Conservation (phyloP, 1,140 invertebrate species). For the Oncopodura yosiiana region DNA sequence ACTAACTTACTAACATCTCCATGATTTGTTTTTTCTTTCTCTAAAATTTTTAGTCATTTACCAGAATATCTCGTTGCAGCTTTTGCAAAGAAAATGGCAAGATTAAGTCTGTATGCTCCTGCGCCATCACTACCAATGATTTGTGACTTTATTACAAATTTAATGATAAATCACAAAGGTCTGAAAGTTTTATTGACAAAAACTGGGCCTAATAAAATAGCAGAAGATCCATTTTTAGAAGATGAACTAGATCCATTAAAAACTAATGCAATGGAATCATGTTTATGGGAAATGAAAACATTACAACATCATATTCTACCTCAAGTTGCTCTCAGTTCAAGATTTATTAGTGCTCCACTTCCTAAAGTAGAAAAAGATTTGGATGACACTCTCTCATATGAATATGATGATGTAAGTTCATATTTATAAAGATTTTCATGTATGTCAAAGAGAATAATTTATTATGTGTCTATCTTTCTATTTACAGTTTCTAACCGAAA, state of each 20-base stretch:
- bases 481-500: too few relatives aligned
- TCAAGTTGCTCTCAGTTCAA: slow-evolving; percentile 53
- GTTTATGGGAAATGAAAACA: slow-evolving; percentile 78
- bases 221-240: slow-evolving; percentile 68
- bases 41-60: slow-evolving; percentile 59
- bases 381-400: slow-evolving; percentile 49
- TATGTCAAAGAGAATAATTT: too few relatives aligned
- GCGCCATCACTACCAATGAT: slow-evolving; percentile 68
- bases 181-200: slow-evolving; percentile 54
- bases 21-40: background rate
- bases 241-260: slow-evolving; percentile 66
- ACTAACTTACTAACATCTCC: background rate
- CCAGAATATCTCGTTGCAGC: slow-evolving; percentile 84
- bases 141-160: slow-evolving; percentile 72
- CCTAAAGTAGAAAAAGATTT: slow-evolving; percentile 59
- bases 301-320: slow-evolving; percentile 67
- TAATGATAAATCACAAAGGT: slow-evolving; percentile 75
- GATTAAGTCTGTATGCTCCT: slow-evolving; percentile 69
- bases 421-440: too few relatives aligned
- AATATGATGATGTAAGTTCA: slow-evolving; percentile 47
- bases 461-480: too few relatives aligned
- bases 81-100: slow-evolving; percentile 78
- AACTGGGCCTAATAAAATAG: slow-evolving; percentile 36
- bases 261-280: slow-evolving; percentile 71
- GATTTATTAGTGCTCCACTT: slow-evolving; percentile 56